phyloP scores from a whole-genome alignment of 2,113 vertebrate species.

The Chionis minor region DNA sequence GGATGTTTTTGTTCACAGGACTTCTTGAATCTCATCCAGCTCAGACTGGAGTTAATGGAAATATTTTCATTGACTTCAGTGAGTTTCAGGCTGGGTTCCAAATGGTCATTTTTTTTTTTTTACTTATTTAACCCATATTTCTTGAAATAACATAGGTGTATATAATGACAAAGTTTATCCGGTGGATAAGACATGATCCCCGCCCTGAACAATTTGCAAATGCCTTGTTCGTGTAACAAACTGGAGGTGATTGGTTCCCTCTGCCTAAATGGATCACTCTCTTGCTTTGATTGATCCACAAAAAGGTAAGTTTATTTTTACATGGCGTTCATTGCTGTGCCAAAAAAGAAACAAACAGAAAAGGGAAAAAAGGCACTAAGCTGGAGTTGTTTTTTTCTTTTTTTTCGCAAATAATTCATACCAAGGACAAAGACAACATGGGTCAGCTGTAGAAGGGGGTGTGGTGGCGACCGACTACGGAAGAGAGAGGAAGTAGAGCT shows the following conservation, averaged over 20 bases:
- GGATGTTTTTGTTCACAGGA: constrained; percentile 10
- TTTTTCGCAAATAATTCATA: not conserved
- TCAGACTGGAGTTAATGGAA: not conserved
- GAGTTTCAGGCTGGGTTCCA: constrained; percentile 25
- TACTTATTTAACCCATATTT: constrained; percentile 13
- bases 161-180: constrained; percentile 34
- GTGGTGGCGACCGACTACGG: not conserved
- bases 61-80: constrained; percentile 39
- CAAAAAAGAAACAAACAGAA: not conserved
- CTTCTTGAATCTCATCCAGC: constrained; percentile 37
- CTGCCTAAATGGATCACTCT: not conserved
- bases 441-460: not conserved
- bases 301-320: not conserved
- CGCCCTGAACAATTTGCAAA: not conserved
- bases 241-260: not conserved
- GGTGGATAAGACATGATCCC: not conserved
- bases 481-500: not conserved
- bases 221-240: not conserved
- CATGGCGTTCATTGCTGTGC: not conserved
- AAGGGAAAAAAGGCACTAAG: not conserved
- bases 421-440: not conserved
- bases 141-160: constrained; percentile 34
- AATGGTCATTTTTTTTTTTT: not conserved
- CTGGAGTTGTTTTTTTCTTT: fast-evolving
- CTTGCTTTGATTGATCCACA: not conserved